Percentiles rank a stretch among this genome's conserved stretches.
phyloP scores from a whole-genome alignment of 1,140 invertebrate genomes.

The Drosophila parabipectinata region DNA sequence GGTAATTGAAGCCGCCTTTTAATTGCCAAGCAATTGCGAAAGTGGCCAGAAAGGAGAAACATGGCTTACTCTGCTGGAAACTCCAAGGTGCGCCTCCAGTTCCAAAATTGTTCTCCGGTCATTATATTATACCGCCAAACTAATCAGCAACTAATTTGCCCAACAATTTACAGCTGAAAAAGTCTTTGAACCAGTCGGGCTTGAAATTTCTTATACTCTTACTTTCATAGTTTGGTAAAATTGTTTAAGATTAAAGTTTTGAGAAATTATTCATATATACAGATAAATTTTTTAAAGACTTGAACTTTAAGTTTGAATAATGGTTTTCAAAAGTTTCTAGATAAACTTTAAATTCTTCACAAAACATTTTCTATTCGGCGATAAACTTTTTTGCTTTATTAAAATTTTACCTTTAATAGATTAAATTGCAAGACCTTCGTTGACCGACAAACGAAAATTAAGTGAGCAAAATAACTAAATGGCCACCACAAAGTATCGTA shows the following conservation, averaged over 20 bases:
- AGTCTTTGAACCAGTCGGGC: conserved; percentile 24
- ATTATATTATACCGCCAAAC: conserved; percentile 50
- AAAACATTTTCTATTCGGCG: neutral
- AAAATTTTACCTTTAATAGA: conserved; percentile 2
- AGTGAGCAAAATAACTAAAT: conserved; percentile 45
- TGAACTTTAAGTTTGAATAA: no score
- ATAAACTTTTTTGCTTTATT: neutral
- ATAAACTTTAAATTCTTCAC: neutral
- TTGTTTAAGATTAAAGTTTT: neutral
- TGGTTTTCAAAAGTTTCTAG: no score
- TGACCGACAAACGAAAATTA: conserved; percentile 13
- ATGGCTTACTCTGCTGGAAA: conserved; percentile 11
- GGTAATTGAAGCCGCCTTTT: conserved; percentile 56
- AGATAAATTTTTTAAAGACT: no score
- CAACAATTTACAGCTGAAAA: conserved; percentile 47
- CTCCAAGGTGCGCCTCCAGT: conserved; percentile 8
- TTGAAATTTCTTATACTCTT: conserved; percentile 5
- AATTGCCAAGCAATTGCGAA: conserved; percentile 69
- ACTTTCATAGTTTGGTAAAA: conserved; percentile 7
- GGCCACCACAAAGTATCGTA: conserved; percentile 43
- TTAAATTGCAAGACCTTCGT: conserved; percentile 4
- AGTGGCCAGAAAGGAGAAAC: conserved; percentile 13
- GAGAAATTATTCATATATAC: neutral
- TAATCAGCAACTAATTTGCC: conserved; percentile 74
- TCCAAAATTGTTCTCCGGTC: conserved; percentile 18